Conservation (phyloP, 2,113 vertebrate species). For the Ceyx melanurus region DNA sequence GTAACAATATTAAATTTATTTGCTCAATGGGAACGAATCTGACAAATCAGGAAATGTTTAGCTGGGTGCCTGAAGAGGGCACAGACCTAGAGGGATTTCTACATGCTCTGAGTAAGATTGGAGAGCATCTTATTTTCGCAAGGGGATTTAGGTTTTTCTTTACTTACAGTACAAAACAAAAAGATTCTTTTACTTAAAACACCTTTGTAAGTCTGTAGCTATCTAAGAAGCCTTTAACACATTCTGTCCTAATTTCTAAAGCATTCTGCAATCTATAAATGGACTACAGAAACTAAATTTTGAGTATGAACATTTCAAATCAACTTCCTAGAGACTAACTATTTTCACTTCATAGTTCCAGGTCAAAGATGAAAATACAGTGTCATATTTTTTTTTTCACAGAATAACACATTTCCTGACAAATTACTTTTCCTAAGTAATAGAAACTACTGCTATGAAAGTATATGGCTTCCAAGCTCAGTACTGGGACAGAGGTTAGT, state of each 20-base stretch:
- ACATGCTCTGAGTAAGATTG: background rate
- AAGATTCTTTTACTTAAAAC: background rate
- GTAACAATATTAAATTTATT: background rate
- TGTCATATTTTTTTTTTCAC: background rate
- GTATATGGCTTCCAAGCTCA: background rate
- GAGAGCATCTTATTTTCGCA: background rate
- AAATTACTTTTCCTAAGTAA: background rate
- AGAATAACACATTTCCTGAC: background rate
- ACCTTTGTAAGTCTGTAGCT: background rate
- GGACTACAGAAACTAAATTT: background rate
- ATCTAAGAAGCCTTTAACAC: background rate
- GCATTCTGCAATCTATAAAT: background rate
- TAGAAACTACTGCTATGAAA: background rate
- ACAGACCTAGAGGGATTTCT: background rate
- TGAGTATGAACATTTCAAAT: background rate
- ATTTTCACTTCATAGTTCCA: background rate
- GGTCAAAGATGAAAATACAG: background rate
- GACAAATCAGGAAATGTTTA: background rate
- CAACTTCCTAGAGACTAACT: background rate
- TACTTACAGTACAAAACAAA: background rate
- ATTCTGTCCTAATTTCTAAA: background rate
- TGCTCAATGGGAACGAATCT: background rate
- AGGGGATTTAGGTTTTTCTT: background rate
- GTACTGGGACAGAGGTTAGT: background rate
- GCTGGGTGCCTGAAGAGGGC: background rate